Evolutionary conservation across 2,888 invertebrate species (phyloP).

Genomic region (Imbricaverruca yamaguchii): DNA sequence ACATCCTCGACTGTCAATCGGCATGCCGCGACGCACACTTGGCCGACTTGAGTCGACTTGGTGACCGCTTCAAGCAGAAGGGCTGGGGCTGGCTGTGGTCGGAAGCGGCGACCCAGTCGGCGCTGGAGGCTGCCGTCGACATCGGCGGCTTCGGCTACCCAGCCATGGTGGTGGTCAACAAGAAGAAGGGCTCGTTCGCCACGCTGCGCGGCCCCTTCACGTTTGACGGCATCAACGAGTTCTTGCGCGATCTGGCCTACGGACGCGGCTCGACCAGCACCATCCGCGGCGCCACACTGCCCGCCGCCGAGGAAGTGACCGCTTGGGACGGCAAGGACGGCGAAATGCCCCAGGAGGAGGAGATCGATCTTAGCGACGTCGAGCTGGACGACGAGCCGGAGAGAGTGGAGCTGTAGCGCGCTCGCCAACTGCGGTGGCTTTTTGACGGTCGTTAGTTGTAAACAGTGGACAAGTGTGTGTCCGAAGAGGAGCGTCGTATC

Average conservation of each 20-base stretch:
- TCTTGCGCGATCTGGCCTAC: slow-evolving; percentile 79
- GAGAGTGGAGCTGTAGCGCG: neutral
- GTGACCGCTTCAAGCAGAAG: slow-evolving; percentile 87
- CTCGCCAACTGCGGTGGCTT: too few relatives aligned
- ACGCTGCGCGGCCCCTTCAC: slow-evolving; percentile 89
- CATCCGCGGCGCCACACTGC: slow-evolving; percentile 71
- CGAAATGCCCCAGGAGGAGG: slow-evolving; percentile 73
- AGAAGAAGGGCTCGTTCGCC: slow-evolving; percentile 94
- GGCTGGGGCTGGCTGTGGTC: slow-evolving; percentile 82
- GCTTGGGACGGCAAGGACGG: slow-evolving; percentile 96
- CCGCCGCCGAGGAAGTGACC: slow-evolving; percentile 56
- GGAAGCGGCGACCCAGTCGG: slow-evolving; percentile 77
- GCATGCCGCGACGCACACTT: slow-evolving; percentile 85
- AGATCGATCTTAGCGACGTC: slow-evolving; percentile 84
- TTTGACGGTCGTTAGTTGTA: too few relatives aligned
- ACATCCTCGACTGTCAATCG: slow-evolving; percentile 92
- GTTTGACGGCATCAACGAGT: slow-evolving; percentile 89
- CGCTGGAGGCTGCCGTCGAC: slow-evolving; percentile 79
- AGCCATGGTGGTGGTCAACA: slow-evolving; percentile 92
- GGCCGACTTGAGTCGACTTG: slow-evolving; percentile 59
- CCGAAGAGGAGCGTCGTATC: too few relatives aligned
- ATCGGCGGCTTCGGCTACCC: slow-evolving; percentile 99
- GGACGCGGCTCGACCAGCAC: slow-evolving; percentile 88
- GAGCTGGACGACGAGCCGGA: slow-evolving; percentile 57
- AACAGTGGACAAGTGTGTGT: too few relatives aligned